phyloP scores from a whole-genome alignment of 30 jellyfish, hydroid and myxozoan species.

The Hydractinia symbiolongicarpus region DNA sequence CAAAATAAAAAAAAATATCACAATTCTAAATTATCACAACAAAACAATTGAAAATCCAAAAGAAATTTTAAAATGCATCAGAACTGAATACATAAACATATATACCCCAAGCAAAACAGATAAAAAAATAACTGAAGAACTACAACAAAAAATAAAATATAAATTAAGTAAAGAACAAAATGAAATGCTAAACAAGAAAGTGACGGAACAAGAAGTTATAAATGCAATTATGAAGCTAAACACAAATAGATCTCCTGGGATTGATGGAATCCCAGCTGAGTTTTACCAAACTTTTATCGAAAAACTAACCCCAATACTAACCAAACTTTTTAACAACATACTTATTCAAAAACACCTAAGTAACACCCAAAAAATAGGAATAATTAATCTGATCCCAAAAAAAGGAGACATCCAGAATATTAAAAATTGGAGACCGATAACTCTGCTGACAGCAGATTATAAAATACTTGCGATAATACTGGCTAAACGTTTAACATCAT shows the following conservation, averaged over 20 bases:
- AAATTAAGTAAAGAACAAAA: too few species aligned
- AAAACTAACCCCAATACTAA: background rate
- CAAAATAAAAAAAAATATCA: too few species aligned
- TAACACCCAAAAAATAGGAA: background rate
- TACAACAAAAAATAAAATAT: too few species aligned
- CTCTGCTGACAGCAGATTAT: slow-evolving; percentile 23
- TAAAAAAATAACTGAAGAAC: too few species aligned
- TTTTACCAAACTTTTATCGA: background rate
- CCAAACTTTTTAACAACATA: background rate
- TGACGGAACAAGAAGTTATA: background rate
- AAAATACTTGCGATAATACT: slow-evolving; percentile 26
- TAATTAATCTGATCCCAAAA: background rate
- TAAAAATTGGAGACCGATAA: slow-evolving; percentile 22
- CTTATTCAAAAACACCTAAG: background rate
- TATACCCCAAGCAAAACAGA: too few species aligned
- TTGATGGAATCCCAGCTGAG: background rate
- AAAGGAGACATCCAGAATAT: slow-evolving; percentile 12
- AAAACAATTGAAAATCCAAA: too few species aligned
- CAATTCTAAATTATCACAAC: too few species aligned
- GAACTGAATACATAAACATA: too few species aligned
- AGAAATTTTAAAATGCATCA: too few species aligned
- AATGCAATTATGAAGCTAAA: background rate
- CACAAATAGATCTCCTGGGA: background rate
- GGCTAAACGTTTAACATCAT: slow-evolving; percentile 1
- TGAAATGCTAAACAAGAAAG: too few species aligned